A percentile compares a stretch with the other conserved stretches of the same genome.
These are phyloP conservation scores for Ichneumon xanthorius DNA, from an alignment of 2,888 invertebrate genomes.

Conservation along the genomic window DNA sequence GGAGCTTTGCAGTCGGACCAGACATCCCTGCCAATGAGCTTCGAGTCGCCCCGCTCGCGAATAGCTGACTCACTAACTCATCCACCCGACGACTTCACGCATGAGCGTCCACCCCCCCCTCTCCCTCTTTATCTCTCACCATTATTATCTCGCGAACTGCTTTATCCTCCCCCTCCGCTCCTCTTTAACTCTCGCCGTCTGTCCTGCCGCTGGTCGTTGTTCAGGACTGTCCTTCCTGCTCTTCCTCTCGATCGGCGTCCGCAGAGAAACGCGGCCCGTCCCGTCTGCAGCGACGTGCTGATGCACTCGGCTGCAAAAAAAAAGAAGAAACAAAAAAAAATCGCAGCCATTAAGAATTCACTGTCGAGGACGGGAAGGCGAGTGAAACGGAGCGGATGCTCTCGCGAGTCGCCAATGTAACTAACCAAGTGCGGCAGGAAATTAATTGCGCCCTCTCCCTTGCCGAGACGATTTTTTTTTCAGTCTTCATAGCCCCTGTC, in stretches of 20 bases:
- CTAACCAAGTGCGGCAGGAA: slow-evolving; percentile 18
- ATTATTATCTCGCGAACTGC: slow-evolving; percentile 71
- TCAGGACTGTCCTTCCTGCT: slow-evolving; percentile 52
- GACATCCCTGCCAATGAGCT: slow-evolving; percentile 74
- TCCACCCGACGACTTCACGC: slow-evolving; percentile 40
- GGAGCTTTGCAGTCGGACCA: slow-evolving; percentile 71
- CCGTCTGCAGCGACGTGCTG: slow-evolving; percentile 10
- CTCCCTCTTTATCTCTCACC: slow-evolving; percentile 69
- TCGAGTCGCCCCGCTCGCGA: slow-evolving; percentile 47
- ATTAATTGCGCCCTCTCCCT: slow-evolving; percentile 41
- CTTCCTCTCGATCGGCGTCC: slow-evolving; percentile 63
- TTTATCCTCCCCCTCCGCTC: slow-evolving; percentile 50
- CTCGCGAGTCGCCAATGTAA: slow-evolving; percentile 7
- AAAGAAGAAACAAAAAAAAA: slow-evolving; percentile 13
- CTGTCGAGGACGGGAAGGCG: slow-evolving; percentile 14
- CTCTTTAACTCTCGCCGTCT: slow-evolving; percentile 37
- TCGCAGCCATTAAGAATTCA: slow-evolving; percentile 23
- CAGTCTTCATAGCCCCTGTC: background rate
- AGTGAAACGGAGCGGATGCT: slow-evolving; percentile 42
- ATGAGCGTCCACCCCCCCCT: slow-evolving; percentile 56
- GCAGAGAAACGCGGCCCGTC: slow-evolving; percentile 27
- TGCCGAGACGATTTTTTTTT: background rate
- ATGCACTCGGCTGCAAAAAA: slow-evolving; percentile 28
- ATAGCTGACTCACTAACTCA: slow-evolving; percentile 67
- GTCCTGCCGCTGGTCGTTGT: slow-evolving; percentile 12